Evolutionary conservation across 2,113 vertebrate genomes (phyloP), one percentile per base, ranked within the genome.

Genomic region (Notarius quadriscutis): DNA sequence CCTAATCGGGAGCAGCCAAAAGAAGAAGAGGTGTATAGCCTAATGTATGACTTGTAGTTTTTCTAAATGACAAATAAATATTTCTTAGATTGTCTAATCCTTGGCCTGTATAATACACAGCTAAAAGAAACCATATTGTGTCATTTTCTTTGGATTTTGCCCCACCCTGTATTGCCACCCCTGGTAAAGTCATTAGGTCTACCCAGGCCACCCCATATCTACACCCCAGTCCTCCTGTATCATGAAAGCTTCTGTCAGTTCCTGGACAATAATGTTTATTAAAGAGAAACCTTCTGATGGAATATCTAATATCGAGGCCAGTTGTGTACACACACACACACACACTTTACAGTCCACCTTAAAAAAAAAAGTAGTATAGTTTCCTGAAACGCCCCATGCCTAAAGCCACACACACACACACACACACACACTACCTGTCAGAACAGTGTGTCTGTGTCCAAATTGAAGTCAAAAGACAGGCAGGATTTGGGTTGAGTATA

Each of bases 301-400:
- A 34, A 34, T 34, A 34, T 34, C 34, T 34, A 34, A 34, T 34
- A 34, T 34, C 34, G 34, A 41, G 34, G 34, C 3, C 34, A 34
- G 1, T 34, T 34, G 34, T 41, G 34, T 41, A 22, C 41, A 48
- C 71, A 22, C 41, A 22, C 72, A 50, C 71, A 50, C 41, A 22
- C 41, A 18, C 17, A 27, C 6, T 63, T 22, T 22, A 22, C 84
- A 48, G 79, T 83, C 84, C 72, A 88, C 87, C 84, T 88, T 88
- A 78, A 88, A 65, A 88, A 77, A 83, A 75, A 48, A 71, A 14
- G 6, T 57, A 3, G 50, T 58, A 81, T n/a, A 53, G 62, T 88
- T 88, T 88, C 87, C 87, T 88, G 84, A 65, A 83, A 88, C 87
- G 87, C 87, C 87, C 87, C 79, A 11, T 48, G 84, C 74, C 86